These are phyloP conservation scores for Distichodus sexfasciatus DNA, from an alignment of 2,797 vertebrate species.

Conservation along the genomic window DNA sequence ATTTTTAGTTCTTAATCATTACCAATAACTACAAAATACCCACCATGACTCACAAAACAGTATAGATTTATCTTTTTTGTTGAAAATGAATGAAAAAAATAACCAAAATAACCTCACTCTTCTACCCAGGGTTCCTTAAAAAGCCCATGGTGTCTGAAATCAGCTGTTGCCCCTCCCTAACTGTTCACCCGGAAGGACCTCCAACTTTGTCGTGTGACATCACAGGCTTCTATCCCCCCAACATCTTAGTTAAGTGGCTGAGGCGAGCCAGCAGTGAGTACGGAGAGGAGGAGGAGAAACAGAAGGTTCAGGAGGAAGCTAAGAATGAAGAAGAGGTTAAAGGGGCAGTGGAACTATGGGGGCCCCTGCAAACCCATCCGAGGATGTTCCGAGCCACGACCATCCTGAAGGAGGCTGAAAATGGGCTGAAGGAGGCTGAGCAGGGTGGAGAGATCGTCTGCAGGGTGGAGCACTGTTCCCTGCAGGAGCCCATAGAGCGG, in stretches of 20 bases:
- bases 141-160: conserved; percentile 69
- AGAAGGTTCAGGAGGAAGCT: conserved; percentile 57
- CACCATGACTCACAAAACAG: too few species aligned
- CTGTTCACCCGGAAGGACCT: conserved; percentile 33
- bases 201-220: conserved; percentile 70
- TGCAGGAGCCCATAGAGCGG: conserved; percentile 68
- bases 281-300: conserved; percentile 62
- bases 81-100: background rate
- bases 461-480: conserved; percentile 71
- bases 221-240: conserved; percentile 72
- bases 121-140: conserved; percentile 70
- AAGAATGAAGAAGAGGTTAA: conserved; percentile 63
- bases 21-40: too few species aligned
- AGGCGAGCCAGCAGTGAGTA: conserved; percentile 63
- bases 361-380: conserved; percentile 65
- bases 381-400: conserved; percentile 66
- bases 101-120: background rate
- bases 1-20: too few species aligned
- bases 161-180: conserved; percentile 28
- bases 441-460: conserved; percentile 62
- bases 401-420: conserved; percentile 44
- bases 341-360: conserved; percentile 69
- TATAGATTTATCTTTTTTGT: background rate
- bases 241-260: conserved; percentile 71
- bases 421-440: background rate